These are phyloP conservation scores for Haplochromis burtoni DNA, from an alignment of 2,113 vertebrate genomes.

Conservation along the genomic window DNA sequence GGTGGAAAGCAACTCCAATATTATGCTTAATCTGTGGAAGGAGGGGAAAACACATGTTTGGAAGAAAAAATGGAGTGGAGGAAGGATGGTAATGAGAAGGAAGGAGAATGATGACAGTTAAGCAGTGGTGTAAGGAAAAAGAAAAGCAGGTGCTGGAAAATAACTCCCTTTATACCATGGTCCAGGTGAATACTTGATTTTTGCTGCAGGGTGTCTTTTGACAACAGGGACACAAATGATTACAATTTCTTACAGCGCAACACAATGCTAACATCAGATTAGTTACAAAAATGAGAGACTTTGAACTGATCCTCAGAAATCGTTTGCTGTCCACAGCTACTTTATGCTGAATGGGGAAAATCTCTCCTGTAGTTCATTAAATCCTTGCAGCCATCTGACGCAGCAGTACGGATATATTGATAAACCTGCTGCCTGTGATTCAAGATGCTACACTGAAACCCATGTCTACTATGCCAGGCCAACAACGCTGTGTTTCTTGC, in stretches of 20 bases:
- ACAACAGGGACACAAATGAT: not conserved
- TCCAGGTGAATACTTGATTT: not conserved
- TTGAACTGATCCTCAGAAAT: not conserved
- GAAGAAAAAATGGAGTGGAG: not conserved
- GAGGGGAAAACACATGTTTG: not conserved
- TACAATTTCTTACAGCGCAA: not conserved
- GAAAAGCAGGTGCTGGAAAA: constrained; percentile 14
- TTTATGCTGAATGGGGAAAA: not conserved
- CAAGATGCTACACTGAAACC: not conserved
- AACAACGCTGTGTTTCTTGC: not conserved
- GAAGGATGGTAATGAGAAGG: not conserved
- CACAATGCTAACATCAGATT: not conserved
- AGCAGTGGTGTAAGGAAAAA: not conserved
- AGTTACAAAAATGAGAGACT: not conserved
- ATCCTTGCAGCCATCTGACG: not conserved
- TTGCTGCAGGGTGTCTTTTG: not conserved
- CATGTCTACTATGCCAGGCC: not conserved
- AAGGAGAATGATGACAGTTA: not conserved
- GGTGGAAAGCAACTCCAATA: not conserved
- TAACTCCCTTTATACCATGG: not conserved
- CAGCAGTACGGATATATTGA: not conserved
- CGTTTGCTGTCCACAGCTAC: not conserved
- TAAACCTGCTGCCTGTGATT: not conserved
- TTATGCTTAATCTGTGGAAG: not conserved
- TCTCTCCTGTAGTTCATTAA: not conserved